phyloP scores from a whole-genome alignment of 1,140 invertebrate genomes.

The Monomorium pharaonis region DNA sequence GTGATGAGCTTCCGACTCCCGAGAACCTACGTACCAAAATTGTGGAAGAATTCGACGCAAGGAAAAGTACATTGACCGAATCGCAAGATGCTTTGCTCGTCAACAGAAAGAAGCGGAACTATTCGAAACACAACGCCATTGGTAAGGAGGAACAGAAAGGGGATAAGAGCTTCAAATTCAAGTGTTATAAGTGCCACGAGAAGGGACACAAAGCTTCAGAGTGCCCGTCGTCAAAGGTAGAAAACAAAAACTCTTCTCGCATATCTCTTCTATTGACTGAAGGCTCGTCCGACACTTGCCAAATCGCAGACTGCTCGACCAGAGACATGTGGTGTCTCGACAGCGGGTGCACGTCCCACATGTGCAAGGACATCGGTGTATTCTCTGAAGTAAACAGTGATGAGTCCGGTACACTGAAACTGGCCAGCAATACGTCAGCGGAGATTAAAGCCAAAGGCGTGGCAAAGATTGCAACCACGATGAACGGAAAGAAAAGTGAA shows the following conservation, averaged over 20 bases:
- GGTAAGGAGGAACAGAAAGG: not conserved
- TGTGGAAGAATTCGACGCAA: not conserved
- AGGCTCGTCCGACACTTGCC: not conserved
- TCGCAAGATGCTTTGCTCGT: constrained; percentile 17
- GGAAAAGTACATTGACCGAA: not conserved
- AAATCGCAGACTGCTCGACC: not conserved
- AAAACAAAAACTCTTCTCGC: not conserved
- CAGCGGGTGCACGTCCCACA: constrained; percentile 55
- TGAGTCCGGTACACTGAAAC: constrained; percentile 52
- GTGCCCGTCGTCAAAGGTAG: not conserved
- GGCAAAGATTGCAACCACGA: not conserved
- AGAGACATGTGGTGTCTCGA: constrained; percentile 58
- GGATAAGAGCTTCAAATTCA: not conserved
- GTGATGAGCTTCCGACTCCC: not conserved
- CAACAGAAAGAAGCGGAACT: not conserved
- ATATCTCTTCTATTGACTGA: not conserved
- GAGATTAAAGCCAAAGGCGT: constrained; percentile 61
- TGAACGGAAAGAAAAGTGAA: not conserved
- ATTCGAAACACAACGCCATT: not conserved
- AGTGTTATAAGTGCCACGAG: constrained; percentile 45
- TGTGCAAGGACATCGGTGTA: not conserved
- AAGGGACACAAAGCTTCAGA: constrained; percentile 27
- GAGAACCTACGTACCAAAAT: not conserved
- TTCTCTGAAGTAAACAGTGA: constrained; percentile 56
- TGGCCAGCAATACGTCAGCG: constrained; percentile 58